Base-by-base conservation (phyloP, 2,797 vertebrate species). In the Epinephelus malabaricus region DNA sequence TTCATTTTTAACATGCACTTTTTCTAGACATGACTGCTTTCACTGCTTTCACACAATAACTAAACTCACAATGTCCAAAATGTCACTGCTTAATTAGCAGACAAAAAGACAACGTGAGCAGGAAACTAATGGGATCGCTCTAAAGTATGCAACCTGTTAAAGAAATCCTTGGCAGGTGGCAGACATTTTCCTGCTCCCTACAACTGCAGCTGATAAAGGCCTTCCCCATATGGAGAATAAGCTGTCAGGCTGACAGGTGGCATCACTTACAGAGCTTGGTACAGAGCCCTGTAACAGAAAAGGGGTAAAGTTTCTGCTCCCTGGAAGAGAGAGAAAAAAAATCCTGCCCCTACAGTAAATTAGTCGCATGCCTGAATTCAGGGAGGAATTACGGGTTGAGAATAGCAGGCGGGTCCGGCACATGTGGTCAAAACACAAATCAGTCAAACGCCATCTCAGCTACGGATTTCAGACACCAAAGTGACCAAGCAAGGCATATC, bases 381-480 rank as follows among this genome's bases (percentile, higher is more conserved):
- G 85, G 45, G 59, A 89, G 88, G 91, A 95, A 93, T 93, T 92
- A 90, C 69, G 82, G 90, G 86, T 93, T 93, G 88, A 94, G 92
- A 94, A 94, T 90, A 91, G 91, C 88, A 80, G 88, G 87, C 82
- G 79, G 82, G 86, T 92, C 91, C 86, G 92, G 88, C 90, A 89
- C 86, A 94, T 91, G 92, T 91, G 93, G 92, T 92, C 88, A 80
- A 87, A 90, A 93, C 91, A 91, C 92, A 92, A 93, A 94, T 94
- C 94, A 94, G 91, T 93, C 90, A 89, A 92, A 93, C 85, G 83
- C 85, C 85, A 87, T 92, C 86, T 81, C 88, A 86, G 88, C 84
- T 76, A 75, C 63, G 69, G 89, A 88, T 93, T 90, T 94, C 82
- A 92, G 93, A 92, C 91, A 92, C 90, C 88, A 90, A 87, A 94